phyloP scores from a whole-genome alignment of 2,888 invertebrate species.

The Drepanosiphum platanoidis region DNA sequence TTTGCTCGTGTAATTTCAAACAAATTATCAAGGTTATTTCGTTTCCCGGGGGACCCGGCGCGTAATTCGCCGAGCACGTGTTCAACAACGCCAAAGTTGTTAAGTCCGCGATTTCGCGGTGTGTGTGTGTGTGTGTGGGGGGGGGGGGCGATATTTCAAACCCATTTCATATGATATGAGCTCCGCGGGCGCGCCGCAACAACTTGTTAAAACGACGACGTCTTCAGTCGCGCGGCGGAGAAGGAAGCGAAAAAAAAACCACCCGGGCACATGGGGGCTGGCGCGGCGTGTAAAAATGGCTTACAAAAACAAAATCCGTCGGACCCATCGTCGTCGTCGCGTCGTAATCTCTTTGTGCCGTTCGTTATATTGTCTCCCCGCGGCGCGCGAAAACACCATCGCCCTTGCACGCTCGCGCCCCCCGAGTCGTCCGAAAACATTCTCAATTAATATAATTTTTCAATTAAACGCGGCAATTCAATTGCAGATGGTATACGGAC shows the following conservation, averaged over 20 bases:
- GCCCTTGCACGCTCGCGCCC: neutral
- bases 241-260: too few relatives aligned
- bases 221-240: neutral
- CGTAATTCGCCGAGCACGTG: constrained; percentile 41
- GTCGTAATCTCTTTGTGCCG: constrained; percentile 1
- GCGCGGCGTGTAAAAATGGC: constrained; percentile 19
- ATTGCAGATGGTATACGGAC: constrained; percentile 56
- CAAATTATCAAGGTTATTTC: constrained; percentile 29
- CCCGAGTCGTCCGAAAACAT: constrained; percentile 24
- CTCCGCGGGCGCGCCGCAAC: constrained; percentile 26
- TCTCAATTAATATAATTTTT: constrained; percentile 62
- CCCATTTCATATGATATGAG: constrained; percentile 37
- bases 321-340: constrained; percentile 35
- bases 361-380: neutral
- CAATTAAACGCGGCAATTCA: constrained; percentile 59
- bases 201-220: constrained; percentile 48
- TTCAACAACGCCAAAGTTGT: constrained; percentile 51
- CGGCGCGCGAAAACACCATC: constrained; percentile 8
- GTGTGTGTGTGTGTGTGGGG: neutral
- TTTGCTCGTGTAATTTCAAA: constrained; percentile 34
- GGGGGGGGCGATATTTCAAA: constrained; percentile 38
- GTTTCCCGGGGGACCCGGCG: constrained; percentile 9
- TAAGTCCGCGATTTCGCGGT: neutral
- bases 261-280: too few relatives aligned
- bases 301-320: constrained; percentile 35